Evolutionary conservation across 2,113 vertebrate species (phyloP), one percentile per base, ranked within the genome.

Genomic region (Haliaeetus leucogaster): DNA sequence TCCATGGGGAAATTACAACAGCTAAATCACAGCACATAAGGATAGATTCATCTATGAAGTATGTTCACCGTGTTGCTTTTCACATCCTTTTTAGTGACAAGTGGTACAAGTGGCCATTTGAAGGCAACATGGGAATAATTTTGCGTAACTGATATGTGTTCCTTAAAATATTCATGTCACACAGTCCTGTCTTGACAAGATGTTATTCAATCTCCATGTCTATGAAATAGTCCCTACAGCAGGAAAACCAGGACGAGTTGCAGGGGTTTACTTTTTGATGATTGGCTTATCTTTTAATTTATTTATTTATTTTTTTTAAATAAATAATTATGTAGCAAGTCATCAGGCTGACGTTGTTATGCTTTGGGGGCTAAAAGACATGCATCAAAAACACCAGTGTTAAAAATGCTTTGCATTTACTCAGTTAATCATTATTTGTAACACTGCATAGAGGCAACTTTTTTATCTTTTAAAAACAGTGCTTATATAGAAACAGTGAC

Each of bases 111-210:
- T 59, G 17, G 47, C 38, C 38, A n/a, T 83, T 63, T 61, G 42
- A 93, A 97, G 80, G 26, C 43, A 71, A 43, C 25, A 50, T 25
- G 27, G 68, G 48, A 61, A 95, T 58, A 95, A 85, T 77, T 84
- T 45, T 83, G 16, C 1, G 0, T 70, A 67, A 78, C 22, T 42
- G 11, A 20, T 74, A 80, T 19, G 4, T 43, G 19, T 87, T 92
- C 12, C 50, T 90, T 96, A 77, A 96, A 94, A 92, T 92, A 95
- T 88, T 93, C 22, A 48, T 82, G 87, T 96, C 92, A 91, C 38
- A 42, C 40, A 90, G 34, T 45, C 34, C 26, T 91, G 27, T 80
- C 84, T 93, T 95, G 86, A 97, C 88, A 97, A 94, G 62, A 82
- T 85, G 19, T 74, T 97, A 81, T 70, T 93, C 63, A 91, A 11